phyloP scores from a whole-genome alignment of 92 coral and sea anemone genomes.

The Zoanthus solanderi region DNA sequence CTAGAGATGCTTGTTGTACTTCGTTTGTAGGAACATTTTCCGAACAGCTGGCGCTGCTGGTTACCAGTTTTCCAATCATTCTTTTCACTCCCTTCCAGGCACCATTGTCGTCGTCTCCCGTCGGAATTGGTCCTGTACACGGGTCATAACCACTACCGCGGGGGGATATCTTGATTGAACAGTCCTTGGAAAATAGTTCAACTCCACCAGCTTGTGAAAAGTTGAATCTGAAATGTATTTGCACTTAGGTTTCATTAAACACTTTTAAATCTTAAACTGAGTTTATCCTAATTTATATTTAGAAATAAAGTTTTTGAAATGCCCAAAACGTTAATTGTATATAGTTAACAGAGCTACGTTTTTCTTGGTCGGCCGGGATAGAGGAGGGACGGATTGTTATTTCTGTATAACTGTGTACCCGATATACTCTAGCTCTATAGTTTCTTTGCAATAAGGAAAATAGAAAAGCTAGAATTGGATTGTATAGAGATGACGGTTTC shows the following conservation, averaged over 20 bases:
- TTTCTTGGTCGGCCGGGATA: too few relatives aligned
- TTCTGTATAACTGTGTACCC: too few relatives aligned
- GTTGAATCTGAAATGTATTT: conserved; percentile 47
- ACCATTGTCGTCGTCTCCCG: conserved; percentile 15
- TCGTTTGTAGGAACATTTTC: conserved; percentile 1
- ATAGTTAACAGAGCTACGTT: too few relatives aligned
- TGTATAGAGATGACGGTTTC: too few relatives aligned
- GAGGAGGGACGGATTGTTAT: too few relatives aligned
- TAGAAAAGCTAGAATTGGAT: too few relatives aligned
- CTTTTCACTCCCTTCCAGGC: conserved; percentile 45
- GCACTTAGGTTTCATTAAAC: not conserved
- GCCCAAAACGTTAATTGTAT: too few relatives aligned
- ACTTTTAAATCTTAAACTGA: not conserved
- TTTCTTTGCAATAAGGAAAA: too few relatives aligned
- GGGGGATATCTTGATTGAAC: conserved; percentile 73
- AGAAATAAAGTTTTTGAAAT: too few relatives aligned
- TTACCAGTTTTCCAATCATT: conserved; percentile 48
- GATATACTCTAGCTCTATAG: too few relatives aligned
- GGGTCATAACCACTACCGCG: conserved; percentile 65
- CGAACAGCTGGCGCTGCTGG: conserved; percentile 9
- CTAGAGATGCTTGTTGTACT: not conserved
- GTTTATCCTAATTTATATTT: too few relatives aligned
- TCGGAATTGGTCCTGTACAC: conserved; percentile 56
- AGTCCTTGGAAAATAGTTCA: conserved; percentile 70
- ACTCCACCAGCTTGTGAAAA: conserved; percentile 68